A percentile compares a stretch with the other conserved stretches of the same genome.
Evolutionary conservation across 2,888 invertebrate species (phyloP).

Genomic region (Cheilosia impressa): DNA sequence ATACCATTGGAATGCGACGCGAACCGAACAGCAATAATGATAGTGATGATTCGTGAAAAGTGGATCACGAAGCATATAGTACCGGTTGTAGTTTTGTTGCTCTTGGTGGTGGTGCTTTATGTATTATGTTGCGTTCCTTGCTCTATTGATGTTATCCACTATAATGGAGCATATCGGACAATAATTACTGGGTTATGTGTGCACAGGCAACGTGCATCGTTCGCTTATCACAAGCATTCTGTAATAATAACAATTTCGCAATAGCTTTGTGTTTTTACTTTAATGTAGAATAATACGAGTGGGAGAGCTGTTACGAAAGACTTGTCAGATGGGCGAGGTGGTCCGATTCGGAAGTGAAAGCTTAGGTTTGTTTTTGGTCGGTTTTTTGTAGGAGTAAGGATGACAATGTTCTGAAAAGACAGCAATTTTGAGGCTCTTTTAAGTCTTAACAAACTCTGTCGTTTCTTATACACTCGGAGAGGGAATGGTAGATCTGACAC

Average conservation of each 20-base stretch:
- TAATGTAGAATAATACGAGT: background rate
- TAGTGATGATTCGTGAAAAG: conserved; percentile 74
- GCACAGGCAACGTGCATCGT: conserved; percentile 31
- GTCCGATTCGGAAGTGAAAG: no score
- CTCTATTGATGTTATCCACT: conserved; percentile 58
- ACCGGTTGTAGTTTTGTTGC: conserved; percentile 58
- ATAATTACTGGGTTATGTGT: conserved; percentile 67
- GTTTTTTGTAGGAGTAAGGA: no score
- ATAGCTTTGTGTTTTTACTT: background rate
- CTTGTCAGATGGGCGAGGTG: no score
- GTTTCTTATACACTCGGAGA: no score
- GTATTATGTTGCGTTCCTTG: background rate
- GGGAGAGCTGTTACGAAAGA: background rate
- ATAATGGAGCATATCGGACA: conserved; percentile 67
- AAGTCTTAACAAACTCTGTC: no score
- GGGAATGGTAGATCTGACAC: no score
- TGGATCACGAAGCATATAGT: conserved; percentile 66
- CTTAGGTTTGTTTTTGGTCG: no score
- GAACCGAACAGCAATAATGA: conserved; percentile 69
- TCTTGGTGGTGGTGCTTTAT: background rate
- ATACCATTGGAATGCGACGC: conserved; percentile 66
- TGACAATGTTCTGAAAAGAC: no score
- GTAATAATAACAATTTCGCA: conserved; percentile 40
- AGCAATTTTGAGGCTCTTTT: no score
- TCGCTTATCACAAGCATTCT: conserved; percentile 37